Percentiles rank a stretch among this genome's conserved stretches.
These are phyloP conservation scores for Neocloeon triangulifer DNA, from an alignment of 1,140 invertebrate genomes.

Conservation along the genomic window DNA sequence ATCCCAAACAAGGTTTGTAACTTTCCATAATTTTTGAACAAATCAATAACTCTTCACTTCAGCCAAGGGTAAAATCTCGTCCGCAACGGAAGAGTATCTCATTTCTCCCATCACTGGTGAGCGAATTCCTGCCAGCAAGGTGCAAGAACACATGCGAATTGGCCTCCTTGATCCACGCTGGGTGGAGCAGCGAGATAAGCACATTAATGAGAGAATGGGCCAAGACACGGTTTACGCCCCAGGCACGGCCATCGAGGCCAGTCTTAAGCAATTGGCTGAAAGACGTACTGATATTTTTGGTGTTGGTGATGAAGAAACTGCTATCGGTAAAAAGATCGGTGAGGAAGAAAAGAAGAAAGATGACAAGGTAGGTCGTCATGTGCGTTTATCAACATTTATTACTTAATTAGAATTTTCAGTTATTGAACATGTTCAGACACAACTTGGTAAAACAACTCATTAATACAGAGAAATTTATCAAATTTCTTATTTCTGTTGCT, in stretches of 20 bases:
- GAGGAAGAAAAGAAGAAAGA: constrained; percentile 77
- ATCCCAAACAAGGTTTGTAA: constrained; percentile 63
- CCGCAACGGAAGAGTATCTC: constrained; percentile 64
- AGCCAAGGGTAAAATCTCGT: constrained; percentile 28
- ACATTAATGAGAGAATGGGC: constrained; percentile 56
- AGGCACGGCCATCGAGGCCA: constrained; percentile 80
- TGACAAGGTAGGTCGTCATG: constrained; percentile 37
- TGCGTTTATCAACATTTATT: no score
- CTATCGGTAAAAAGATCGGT: constrained; percentile 97
- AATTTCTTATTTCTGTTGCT: no score
- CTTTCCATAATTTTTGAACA: constrained; percentile 1
- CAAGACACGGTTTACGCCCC: constrained; percentile 69
- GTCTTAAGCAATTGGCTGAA: constrained; percentile 87
- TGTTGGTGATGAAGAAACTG: constrained; percentile 92
- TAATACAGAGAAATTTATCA: no score
- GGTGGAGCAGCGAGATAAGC: constrained; percentile 87
- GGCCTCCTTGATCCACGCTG: constrained; percentile 92
- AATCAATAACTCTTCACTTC: no score
- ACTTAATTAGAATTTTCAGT: no score
- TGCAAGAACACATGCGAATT: constrained; percentile 95
- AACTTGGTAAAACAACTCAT: constrained; percentile 1
- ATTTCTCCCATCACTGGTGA: constrained; percentile 97
- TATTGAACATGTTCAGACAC: no score
- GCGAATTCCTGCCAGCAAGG: constrained; percentile 86
- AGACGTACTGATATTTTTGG: constrained; percentile 99